Evolutionary conservation across 1,140 invertebrate species (phyloP).

Genomic region (Camponotus pennsylvanicus): DNA sequence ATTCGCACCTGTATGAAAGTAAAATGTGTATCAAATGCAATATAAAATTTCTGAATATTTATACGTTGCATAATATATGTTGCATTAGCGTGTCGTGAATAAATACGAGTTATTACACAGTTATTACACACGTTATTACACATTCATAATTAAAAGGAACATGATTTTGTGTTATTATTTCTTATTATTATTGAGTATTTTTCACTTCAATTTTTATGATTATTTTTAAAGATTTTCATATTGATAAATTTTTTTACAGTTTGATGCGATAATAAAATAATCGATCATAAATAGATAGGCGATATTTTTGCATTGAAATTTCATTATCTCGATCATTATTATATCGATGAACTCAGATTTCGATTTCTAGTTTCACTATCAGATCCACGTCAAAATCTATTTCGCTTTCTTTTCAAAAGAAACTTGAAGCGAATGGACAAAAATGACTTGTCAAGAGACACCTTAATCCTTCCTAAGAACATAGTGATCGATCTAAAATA

Average conservation of each 20-base stretch:
- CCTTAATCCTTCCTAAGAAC: neutral
- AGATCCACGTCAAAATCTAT: slow-evolving; percentile 26
- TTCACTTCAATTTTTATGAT: neutral
- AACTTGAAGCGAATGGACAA: slow-evolving; percentile 39
- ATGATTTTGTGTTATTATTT: neutral
- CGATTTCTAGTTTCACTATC: neutral
- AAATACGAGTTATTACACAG: too few species aligned
- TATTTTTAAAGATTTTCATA: neutral
- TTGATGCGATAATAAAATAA: neutral
- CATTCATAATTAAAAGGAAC: neutral
- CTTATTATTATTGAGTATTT: neutral
- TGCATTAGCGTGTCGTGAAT: too few species aligned
- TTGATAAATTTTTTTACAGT: neutral
- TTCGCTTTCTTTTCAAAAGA: slow-evolving; percentile 35
- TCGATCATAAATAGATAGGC: neutral
- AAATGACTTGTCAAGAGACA: slow-evolving; percentile 73
- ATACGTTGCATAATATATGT: too few species aligned
- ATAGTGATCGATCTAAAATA: slow-evolving; percentile 68
- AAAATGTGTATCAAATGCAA: neutral
- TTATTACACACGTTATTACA: too few species aligned
- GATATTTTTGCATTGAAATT: neutral
- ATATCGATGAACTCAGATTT: neutral
- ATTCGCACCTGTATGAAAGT: neutral
- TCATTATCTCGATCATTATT: neutral
- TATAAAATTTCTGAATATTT: too few species aligned